A percentile compares a stretch with the other conserved stretches of the same genome.
These are phyloP conservation scores for Caranx melampygus DNA, from an alignment of 2,113 vertebrate species.

Conservation along the genomic window DNA sequence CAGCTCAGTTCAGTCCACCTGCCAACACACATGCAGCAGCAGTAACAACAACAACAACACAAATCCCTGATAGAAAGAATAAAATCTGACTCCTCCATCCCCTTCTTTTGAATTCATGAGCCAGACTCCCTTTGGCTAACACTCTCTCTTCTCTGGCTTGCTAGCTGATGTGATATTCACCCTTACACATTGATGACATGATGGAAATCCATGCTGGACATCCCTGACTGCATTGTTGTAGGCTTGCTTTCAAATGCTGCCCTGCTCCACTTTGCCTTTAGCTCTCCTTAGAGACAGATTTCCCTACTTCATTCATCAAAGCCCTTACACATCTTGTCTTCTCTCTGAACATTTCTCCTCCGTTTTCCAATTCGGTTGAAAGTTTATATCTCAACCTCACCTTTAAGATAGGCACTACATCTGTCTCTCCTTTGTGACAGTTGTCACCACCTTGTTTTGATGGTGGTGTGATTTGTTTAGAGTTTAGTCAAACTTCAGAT, in stretches of 20 bases:
- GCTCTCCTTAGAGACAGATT: constrained; percentile 49
- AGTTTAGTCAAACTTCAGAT: constrained; percentile 46
- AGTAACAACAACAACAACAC: constrained; percentile 10
- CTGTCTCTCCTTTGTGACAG: constrained; percentile 9
- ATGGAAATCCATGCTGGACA: constrained; percentile 55
- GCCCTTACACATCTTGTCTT: constrained; percentile 18
- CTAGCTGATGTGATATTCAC: constrained; percentile 34
- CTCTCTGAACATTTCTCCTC: constrained; percentile 24
- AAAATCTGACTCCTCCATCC: constrained; percentile 32
- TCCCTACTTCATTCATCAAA: constrained; percentile 28
- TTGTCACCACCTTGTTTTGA: constrained; percentile 19
- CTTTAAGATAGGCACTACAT: constrained; percentile 28
- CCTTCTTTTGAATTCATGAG: constrained; percentile 29
- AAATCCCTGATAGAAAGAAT: constrained; percentile 43
- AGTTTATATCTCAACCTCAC: constrained; percentile 38
- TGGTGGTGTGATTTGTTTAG: constrained; percentile 39
- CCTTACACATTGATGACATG: constrained; percentile 24
- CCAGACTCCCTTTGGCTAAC: constrained; percentile 12
- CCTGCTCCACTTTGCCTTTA: constrained; percentile 45
- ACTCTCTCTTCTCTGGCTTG: constrained; percentile 8
- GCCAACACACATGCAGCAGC: constrained; percentile 11
- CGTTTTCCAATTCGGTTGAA: neutral
- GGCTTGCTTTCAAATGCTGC: constrained; percentile 35
- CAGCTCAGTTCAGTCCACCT: constrained; percentile 4
- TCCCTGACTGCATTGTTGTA: constrained; percentile 30